phyloP scores from a whole-genome alignment of 2,797 vertebrate species.

The Threskiornis aethiopicus region DNA sequence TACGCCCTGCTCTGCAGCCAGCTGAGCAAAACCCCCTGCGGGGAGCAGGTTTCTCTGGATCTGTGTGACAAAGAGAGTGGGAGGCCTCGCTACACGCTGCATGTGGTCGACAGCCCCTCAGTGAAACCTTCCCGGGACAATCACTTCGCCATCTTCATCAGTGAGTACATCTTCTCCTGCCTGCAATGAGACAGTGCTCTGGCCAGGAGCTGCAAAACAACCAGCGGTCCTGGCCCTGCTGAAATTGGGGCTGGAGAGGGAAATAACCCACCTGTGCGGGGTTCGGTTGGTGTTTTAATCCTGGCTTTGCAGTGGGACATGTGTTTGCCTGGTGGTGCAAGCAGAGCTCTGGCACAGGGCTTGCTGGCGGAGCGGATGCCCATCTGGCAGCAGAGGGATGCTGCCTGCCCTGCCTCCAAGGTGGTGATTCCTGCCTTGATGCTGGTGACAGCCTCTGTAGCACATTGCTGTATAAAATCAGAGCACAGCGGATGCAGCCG shows the following conservation, averaged over 20 bases:
- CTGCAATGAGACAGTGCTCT: background rate
- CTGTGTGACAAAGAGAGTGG: conserved; percentile 84
- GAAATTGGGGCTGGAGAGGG: background rate
- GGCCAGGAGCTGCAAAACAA: background rate
- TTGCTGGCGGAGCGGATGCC: background rate
- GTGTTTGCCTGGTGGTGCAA: background rate
- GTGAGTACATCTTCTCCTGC: conserved; percentile 76
- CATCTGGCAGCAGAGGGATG: background rate
- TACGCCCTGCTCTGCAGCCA: conserved; percentile 88
- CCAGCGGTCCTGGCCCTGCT: background rate
- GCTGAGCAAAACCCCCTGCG: conserved; percentile 73
- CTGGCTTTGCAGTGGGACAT: background rate
- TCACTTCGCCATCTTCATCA: conserved; percentile 94
- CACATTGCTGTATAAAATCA: rapidly evolving
- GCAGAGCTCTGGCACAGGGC: background rate
- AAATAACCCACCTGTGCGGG: rapidly evolving
- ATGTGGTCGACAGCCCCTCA: conserved; percentile 84
- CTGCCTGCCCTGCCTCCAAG: background rate
- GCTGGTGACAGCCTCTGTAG: background rate
- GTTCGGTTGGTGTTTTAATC: background rate
- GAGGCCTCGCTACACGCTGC: conserved; percentile 88
- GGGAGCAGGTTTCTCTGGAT: conserved; percentile 82
- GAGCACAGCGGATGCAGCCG: rapidly evolving
- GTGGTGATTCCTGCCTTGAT: background rate
- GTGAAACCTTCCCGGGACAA: conserved; percentile 84